Evolutionary conservation across 2,113 vertebrate species (phyloP).

Genomic region (Actenoides hombroni): DNA sequence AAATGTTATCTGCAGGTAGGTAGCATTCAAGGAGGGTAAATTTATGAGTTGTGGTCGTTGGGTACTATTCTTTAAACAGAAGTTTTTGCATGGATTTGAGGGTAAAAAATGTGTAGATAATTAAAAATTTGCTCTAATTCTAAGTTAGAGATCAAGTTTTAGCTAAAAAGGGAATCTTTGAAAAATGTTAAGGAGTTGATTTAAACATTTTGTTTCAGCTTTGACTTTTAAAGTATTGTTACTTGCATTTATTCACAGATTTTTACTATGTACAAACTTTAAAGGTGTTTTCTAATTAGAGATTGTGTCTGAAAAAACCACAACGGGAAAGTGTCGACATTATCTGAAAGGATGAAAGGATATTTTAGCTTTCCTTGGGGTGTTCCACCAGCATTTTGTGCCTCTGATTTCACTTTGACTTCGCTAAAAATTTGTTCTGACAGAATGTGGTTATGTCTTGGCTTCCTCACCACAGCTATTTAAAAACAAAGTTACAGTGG

Average conservation of each 20-base stretch:
- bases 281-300: neutral
- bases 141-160: neutral
- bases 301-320: neutral
- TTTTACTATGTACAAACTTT: neutral
- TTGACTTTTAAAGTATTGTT: neutral
- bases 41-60: neutral
- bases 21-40: neutral
- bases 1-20: conserved; percentile 91
- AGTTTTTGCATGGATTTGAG: neutral
- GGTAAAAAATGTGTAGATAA: neutral
- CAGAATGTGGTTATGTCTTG: neutral
- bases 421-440: neutral
- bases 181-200: neutral
- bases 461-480: neutral
- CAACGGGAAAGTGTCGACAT: neutral
- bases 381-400: neutral
- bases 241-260: neutral
- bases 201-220: neutral
- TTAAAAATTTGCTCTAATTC: neutral
- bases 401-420: neutral
- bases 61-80: neutral
- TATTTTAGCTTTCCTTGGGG: neutral
- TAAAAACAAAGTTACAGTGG: neutral
- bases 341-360: neutral
- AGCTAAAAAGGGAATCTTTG: neutral